phyloP scores from a whole-genome alignment of 64 coral and sea anemone species.

The Pachyseris speciosa region DNA sequence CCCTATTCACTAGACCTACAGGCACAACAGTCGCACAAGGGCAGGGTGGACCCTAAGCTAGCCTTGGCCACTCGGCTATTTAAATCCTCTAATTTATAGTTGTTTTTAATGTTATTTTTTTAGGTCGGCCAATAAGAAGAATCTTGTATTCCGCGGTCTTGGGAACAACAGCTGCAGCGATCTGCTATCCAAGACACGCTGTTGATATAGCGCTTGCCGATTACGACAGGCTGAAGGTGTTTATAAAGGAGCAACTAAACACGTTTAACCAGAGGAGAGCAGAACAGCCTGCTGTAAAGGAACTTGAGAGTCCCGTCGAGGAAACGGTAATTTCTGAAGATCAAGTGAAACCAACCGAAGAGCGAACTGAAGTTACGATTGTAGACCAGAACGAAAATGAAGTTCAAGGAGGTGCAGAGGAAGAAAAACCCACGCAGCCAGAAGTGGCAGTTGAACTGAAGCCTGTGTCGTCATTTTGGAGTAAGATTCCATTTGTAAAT shows the following conservation, averaged over 20 bases:
- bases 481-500: conserved; percentile 80
- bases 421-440: neutral
- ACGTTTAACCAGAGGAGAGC: conserved; percentile 42
- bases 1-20: no score
- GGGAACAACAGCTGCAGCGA: conserved; percentile 68
- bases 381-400: neutral
- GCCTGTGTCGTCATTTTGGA: conserved; percentile 53
- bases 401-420: neutral
- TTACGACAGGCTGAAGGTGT: conserved; percentile 68
- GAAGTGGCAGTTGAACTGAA: neutral
- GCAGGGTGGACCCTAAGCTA: no score
- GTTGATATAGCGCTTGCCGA: conserved; percentile 60
- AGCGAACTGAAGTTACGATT: neutral
- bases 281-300: conserved; percentile 1
- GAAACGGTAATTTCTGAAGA: conserved; percentile 8
- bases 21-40: no score
- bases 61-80: no score
- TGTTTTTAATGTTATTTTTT: neutral
- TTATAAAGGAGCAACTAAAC: conserved; percentile 22
- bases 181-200: conserved; percentile 87
- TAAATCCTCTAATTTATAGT: neutral
- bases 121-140: conserved; percentile 86
- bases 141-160: conserved; percentile 79
- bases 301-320: conserved; percentile 12
- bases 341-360: neutral